These are phyloP conservation scores for Hyles euphorbiae DNA, from an alignment of 1,140 invertebrate species.

Conservation along the genomic window DNA sequence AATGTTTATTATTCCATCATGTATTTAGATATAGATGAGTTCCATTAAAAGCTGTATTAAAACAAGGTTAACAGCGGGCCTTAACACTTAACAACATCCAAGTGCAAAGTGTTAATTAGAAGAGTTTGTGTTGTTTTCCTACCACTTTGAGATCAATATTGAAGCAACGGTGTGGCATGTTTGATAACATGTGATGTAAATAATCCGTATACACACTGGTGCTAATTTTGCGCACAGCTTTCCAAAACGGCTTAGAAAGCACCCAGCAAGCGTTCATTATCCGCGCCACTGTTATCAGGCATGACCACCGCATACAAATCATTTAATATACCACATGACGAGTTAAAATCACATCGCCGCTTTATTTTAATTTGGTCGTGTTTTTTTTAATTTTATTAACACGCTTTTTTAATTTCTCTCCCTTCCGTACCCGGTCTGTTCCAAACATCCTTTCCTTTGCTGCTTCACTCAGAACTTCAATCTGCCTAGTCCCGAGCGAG, in stretches of 20 bases:
- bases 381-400: constrained; percentile 77
- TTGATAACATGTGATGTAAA: constrained; percentile 47
- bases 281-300: constrained; percentile 43
- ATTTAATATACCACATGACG: constrained; percentile 9
- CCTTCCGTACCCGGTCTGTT: constrained; percentile 41
- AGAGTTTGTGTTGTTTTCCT: constrained; percentile 35
- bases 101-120: constrained; percentile 32
- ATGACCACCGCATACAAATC: constrained; percentile 38
- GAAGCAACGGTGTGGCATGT: constrained; percentile 44
- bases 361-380: constrained; percentile 49
- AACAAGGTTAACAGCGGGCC: constrained; percentile 41
- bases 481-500: constrained; percentile 55
- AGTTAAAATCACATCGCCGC: constrained; percentile 26
- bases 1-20: background rate
- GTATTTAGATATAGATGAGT: background rate
- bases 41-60: constrained; percentile 5
- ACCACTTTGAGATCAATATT: constrained; percentile 19
- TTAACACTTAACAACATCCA: constrained; percentile 48
- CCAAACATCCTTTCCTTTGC: constrained; percentile 51
- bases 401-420: constrained; percentile 73
- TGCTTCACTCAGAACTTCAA: constrained; percentile 67
- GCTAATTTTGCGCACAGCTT: constrained; percentile 30
- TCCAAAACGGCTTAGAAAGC: constrained; percentile 15
- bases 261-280: constrained; percentile 15
- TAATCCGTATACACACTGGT: constrained; percentile 22